These are phyloP conservation scores for Nyctibius bracteatus DNA, from an alignment of 2,113 vertebrate species.

Conservation along the genomic window DNA sequence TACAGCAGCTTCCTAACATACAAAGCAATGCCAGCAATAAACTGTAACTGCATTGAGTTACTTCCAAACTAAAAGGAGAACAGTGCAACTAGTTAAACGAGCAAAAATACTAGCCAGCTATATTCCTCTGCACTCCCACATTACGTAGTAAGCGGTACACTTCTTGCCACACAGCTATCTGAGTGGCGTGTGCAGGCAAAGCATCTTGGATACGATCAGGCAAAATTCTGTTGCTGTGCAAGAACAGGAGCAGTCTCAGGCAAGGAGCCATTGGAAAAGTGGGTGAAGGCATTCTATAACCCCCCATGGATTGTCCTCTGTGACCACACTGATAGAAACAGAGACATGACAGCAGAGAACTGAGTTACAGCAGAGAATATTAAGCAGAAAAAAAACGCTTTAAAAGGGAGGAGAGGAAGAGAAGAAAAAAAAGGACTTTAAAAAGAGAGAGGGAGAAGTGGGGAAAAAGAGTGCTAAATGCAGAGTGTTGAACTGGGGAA, in stretches of 20 bases:
- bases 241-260: background rate
- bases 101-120: background rate
- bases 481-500: background rate
- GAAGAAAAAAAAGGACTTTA: background rate
- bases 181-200: background rate
- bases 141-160: background rate
- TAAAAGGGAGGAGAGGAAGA: background rate
- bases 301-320: accelerated
- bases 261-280: background rate
- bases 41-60: background rate
- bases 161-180: background rate
- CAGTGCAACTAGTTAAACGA: background rate
- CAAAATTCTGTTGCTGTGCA: background rate
- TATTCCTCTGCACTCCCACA: background rate
- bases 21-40: background rate
- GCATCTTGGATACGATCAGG: background rate
- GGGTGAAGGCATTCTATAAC: background rate
- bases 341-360: background rate
- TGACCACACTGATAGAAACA: background rate
- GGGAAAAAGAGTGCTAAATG: background rate
- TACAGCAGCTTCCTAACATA: background rate
- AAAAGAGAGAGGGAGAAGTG: background rate
- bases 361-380: background rate
- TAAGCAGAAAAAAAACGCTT: background rate
- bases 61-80: background rate